Percentiles rank a stretch among this genome's conserved stretches.
These are phyloP conservation scores for Periplaneta americana DNA, from an alignment of 1,140 invertebrate species.

Conservation along the genomic window DNA sequence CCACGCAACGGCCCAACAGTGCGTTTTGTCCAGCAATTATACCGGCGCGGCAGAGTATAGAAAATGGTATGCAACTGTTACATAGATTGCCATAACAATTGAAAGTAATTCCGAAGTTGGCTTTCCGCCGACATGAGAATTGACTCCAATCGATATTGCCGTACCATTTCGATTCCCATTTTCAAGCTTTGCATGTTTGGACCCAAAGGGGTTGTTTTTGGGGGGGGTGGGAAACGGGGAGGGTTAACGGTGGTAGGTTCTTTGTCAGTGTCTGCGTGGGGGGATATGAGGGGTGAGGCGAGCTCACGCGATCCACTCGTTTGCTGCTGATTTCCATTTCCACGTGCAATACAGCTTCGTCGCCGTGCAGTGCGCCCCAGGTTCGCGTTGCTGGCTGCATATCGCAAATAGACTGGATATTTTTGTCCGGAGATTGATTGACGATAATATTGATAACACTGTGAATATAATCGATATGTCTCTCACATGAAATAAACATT, in stretches of 20 bases:
- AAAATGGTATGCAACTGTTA: neutral
- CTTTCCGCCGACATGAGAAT: neutral
- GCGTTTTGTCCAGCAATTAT: neutral
- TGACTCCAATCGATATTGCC: neutral
- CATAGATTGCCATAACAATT: neutral
- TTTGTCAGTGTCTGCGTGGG: neutral
- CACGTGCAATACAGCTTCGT: neutral
- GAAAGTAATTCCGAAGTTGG: neutral
- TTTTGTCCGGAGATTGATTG: too few species aligned
- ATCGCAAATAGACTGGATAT: too few species aligned
- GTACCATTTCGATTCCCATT: neutral
- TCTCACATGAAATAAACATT: too few species aligned
- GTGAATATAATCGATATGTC: too few species aligned
- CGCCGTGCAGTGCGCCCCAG: too few species aligned
- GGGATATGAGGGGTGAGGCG: neutral
- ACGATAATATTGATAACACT: too few species aligned
- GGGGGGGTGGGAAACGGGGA: neutral
- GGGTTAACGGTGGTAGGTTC: neutral
- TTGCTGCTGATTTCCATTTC: constrained; percentile 5
- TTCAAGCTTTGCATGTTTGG: neutral
- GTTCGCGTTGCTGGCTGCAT: too few species aligned
- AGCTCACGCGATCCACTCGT: neutral
- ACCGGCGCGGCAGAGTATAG: neutral
- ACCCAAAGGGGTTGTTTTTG: neutral
- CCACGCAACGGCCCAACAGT: neutral